Evolutionary conservation across 2,888 invertebrate genomes (phyloP).

Genomic region (Tuta absoluta): DNA sequence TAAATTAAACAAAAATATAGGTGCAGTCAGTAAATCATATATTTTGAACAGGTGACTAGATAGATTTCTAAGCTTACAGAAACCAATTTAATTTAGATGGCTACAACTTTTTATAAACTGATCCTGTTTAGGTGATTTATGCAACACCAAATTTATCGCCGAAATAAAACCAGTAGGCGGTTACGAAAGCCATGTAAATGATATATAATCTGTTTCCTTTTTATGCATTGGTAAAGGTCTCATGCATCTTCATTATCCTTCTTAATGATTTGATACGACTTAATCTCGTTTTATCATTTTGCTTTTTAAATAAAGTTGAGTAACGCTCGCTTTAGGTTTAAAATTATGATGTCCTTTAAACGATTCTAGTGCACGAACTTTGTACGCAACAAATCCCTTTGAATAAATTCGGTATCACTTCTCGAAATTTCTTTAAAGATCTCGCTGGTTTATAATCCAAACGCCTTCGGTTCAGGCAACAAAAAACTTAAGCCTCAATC

Average conservation of each 20-base stretch:
- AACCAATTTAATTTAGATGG: neutral
- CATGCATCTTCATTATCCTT: neutral
- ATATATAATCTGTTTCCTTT: neutral
- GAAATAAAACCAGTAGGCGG: neutral
- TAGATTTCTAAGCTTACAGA: neutral
- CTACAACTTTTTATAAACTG: neutral
- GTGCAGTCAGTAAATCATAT: too few species aligned
- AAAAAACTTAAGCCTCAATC: constrained; percentile 17
- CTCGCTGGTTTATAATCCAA: neutral
- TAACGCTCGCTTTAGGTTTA: too few species aligned
- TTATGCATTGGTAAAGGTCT: neutral
- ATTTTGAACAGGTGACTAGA: too few species aligned
- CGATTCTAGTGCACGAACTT: too few species aligned
- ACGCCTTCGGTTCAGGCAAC: neutral
- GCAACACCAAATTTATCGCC: neutral
- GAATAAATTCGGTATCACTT: constrained; percentile 41
- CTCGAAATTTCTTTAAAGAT: constrained; percentile 29
- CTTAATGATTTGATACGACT: too few species aligned
- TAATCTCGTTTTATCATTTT: too few species aligned
- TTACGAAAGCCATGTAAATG: neutral
- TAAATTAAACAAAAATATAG: too few species aligned
- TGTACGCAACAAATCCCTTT: constrained; percentile 8
- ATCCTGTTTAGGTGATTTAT: constrained; percentile 2
- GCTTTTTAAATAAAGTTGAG: too few species aligned
- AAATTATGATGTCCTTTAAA: too few species aligned